Conservation (phyloP, 2,888 invertebrate genomes). For the Aspidiotus destructor region DNA sequence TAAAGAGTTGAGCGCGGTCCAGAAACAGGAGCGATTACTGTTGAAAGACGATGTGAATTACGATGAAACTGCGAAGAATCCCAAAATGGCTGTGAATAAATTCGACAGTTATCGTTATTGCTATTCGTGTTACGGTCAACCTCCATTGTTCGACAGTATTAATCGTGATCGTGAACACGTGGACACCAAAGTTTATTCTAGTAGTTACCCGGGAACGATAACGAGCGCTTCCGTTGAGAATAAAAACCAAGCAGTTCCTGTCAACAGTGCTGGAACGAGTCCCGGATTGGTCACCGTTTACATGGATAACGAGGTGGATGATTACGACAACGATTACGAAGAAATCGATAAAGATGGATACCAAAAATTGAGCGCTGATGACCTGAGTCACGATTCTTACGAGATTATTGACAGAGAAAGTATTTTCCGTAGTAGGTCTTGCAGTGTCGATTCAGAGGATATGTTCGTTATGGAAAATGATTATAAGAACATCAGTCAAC, state of each 20-base stretch:
- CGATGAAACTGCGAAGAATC: no score
- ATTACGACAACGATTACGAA: slow-evolving; percentile 48
- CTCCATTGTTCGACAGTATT: slow-evolving; percentile 29
- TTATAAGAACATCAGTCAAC: slow-evolving; percentile 43
- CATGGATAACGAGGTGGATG: slow-evolving; percentile 40
- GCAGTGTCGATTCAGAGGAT: slow-evolving; percentile 62
- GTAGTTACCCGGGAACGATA: slow-evolving; percentile 72
- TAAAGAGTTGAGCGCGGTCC: slow-evolving; percentile 51
- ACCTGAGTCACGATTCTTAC: slow-evolving; percentile 79
- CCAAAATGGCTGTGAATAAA: slow-evolving; percentile 5
- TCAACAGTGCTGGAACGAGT: slow-evolving; percentile 43
- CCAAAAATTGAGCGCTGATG: slow-evolving; percentile 57
- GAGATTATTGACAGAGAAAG: slow-evolving; percentile 66
- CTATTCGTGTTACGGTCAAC: slow-evolving; percentile 28
- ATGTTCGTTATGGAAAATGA: slow-evolving; percentile 65
- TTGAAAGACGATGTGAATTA: slow-evolving; percentile 6
- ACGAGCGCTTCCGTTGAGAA: slow-evolving; percentile 56
- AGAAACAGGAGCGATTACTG: slow-evolving; percentile 7
- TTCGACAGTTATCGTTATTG: slow-evolving; percentile 29
- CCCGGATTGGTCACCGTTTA: slow-evolving; percentile 36
- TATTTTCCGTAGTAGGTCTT: slow-evolving; percentile 46
- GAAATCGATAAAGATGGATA: slow-evolving; percentile 38
- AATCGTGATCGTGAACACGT: slow-evolving; percentile 11
- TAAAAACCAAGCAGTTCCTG: slow-evolving; percentile 53
- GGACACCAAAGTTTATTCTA: slow-evolving; percentile 64